Base-by-base conservation (phyloP, 1,140 invertebrate genomes). In the Lucilia sericata region DNA sequence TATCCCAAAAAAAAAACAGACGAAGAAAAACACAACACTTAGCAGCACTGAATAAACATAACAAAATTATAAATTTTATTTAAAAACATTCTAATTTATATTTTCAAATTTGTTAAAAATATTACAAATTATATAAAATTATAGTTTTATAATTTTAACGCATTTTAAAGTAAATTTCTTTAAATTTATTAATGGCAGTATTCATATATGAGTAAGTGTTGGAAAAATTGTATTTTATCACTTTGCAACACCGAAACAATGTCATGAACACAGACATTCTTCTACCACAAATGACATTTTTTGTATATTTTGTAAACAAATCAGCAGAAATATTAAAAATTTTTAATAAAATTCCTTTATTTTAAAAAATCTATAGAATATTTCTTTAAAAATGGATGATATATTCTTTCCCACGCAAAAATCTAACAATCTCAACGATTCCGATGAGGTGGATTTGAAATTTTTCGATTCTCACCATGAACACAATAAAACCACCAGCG, bases 371-470 rank as follows among this genome's bases (percentile, higher is more conserved):
- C n/a, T 47, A 78, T 80, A 17, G 9, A 78, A n/a, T n/a, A n/a
- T n/a, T n/a, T n/a, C n/a, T 25, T 49, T 21, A 36, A 65, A 65
- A 60, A 82, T 82, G 81, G 81, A 82, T 60, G 81, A 82, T 65
- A 82, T 82, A 82, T 70, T 82, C 21, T 82, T 82, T 36, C 51
- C 51, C 19, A 55, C 81, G 14, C 51, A 21, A 65, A 82, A 70
- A 65, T 19, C 49, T 17, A 36, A n/a, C 7, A 82, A 42, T 65
- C 17, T 82, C 12, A 88, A 86, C 42, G 88, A 89, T 70, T 86
- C 83, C 51, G 88, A 90, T 70, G 88, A 90, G 84, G 88, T 86
- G 2, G 88, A 84, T 74, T 51, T 84, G 21, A 82, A 82, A 30
- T 82, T 84, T 47, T 84, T 84, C 25, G 84, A 84, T 74, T 82